Conservation (phyloP, 2,113 vertebrate genomes). For the Labeo catla region DNA sequence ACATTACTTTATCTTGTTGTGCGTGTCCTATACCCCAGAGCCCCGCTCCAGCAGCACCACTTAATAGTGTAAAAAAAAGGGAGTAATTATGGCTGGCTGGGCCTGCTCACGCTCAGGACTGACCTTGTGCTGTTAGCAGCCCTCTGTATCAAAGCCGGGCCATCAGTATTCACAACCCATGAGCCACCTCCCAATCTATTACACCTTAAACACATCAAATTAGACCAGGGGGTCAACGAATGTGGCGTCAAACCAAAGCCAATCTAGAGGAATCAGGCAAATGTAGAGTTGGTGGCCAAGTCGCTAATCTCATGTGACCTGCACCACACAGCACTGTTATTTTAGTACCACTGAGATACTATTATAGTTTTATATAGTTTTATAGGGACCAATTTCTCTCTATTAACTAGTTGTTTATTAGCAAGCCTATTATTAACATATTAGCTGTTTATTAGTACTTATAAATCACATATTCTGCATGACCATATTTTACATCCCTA, state of each 20-base stretch:
- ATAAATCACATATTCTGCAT: background rate
- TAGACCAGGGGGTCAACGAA: conserved; percentile 39
- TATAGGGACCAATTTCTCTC: background rate
- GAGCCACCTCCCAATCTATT: conserved; percentile 48
- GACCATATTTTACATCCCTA: background rate
- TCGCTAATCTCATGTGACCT: background rate
- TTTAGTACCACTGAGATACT: background rate
- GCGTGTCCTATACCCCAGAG: conserved; percentile 86
- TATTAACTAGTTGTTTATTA: background rate
- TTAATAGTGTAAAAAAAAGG: conserved; percentile 85
- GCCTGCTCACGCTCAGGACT: conserved; percentile 76
- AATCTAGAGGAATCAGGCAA: conserved; percentile 32
- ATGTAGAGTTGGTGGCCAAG: background rate
- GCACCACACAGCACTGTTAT: background rate
- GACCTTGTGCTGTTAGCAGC: conserved; percentile 55
- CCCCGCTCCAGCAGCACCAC: conserved; percentile 83
- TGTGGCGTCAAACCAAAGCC: conserved; percentile 36
- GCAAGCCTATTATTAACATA: too few relatives aligned
- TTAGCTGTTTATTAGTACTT: background rate
- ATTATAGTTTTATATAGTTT: background rate
- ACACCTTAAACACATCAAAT: conserved; percentile 47
- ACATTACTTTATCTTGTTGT: conserved; percentile 91
- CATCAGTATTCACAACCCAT: conserved; percentile 51
- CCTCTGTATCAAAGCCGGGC: conserved; percentile 46
- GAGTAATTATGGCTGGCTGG: conserved; percentile 88